phyloP scores from a whole-genome alignment of 2,888 invertebrate genomes.

The Trissolcus japonicus region DNA sequence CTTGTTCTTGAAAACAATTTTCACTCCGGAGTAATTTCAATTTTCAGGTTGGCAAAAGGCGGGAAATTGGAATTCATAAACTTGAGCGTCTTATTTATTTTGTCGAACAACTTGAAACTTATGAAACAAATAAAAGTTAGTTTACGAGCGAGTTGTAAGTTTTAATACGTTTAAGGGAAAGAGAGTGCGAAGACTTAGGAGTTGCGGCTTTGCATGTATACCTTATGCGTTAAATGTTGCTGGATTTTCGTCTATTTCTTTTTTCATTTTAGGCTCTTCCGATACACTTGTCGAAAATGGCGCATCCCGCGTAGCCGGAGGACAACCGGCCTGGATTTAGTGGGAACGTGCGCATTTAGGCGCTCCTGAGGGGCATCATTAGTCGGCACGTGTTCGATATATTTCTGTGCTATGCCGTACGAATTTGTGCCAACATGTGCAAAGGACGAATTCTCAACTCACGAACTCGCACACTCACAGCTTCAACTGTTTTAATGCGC shows the following conservation, averaged over 20 bases:
- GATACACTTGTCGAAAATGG: slow-evolving; percentile 39
- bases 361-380: slow-evolving; percentile 59
- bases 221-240: neutral
- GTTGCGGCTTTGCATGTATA: slow-evolving; percentile 20
- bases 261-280: slow-evolving; percentile 16
- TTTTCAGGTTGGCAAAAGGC: no score
- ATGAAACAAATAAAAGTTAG: slow-evolving; percentile 30
- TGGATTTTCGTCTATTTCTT: neutral
- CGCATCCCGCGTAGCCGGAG: slow-evolving; percentile 38
- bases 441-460: slow-evolving; percentile 48
- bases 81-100: slow-evolving; percentile 21
- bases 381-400: slow-evolving; percentile 57
- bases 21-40: no score
- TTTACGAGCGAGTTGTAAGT: slow-evolving; percentile 21
- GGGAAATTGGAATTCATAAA: slow-evolving; percentile 19
- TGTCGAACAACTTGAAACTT: slow-evolving; percentile 21
- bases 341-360: slow-evolving; percentile 49
- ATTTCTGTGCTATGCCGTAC: slow-evolving; percentile 46
- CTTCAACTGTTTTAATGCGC: slow-evolving; percentile 23
- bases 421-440: slow-evolving; percentile 47
- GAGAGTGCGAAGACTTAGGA: slow-evolving; percentile 14
- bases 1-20: no score
- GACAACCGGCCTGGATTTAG: slow-evolving; percentile 44
- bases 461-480: slow-evolving; percentile 25
- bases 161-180: slow-evolving; percentile 8